phyloP scores from a whole-genome alignment of 2,888 invertebrate genomes.

The Rhagonycha fulva region DNA sequence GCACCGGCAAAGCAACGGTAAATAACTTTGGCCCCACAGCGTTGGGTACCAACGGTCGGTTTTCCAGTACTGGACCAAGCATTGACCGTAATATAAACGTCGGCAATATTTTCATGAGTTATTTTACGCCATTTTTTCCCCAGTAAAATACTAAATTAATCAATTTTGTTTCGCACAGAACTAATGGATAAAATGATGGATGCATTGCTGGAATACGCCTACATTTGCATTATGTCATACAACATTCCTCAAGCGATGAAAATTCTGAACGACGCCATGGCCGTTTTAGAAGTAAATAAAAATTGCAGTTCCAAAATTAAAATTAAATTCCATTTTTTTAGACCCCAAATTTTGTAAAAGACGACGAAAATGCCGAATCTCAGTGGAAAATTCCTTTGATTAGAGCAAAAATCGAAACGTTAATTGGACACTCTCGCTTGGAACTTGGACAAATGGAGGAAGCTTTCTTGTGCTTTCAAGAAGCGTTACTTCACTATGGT shows the following conservation, averaged over 20 bases:
- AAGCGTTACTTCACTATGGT: slow-evolving; percentile 53
- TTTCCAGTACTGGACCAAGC: too few relatives aligned
- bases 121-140: too few relatives aligned
- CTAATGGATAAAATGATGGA: slow-evolving; percentile 58
- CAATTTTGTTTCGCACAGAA: slow-evolving; percentile 43
- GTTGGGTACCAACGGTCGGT: too few relatives aligned
- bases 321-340: background rate
- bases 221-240: slow-evolving; percentile 59
- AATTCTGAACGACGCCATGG: slow-evolving; percentile 59
- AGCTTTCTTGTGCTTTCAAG: slow-evolving; percentile 48
- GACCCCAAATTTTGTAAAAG: background rate
- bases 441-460: slow-evolving; percentile 52
- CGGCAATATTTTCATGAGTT: too few relatives aligned
- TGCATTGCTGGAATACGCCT: slow-evolving; percentile 63
- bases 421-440: slow-evolving; percentile 54
- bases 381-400: slow-evolving; percentile 51
- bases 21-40: too few relatives aligned
- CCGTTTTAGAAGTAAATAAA: slow-evolving; percentile 51
- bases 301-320: background rate
- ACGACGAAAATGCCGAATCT: slow-evolving; percentile 41
- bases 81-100: too few relatives aligned
- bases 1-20: too few relatives aligned
- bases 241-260: slow-evolving; percentile 64
- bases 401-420: slow-evolving; percentile 53
- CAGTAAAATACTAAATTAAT: too few relatives aligned